Base-by-base conservation (phyloP, 2,888 invertebrate species). In the Drosophila birchii region DNA sequence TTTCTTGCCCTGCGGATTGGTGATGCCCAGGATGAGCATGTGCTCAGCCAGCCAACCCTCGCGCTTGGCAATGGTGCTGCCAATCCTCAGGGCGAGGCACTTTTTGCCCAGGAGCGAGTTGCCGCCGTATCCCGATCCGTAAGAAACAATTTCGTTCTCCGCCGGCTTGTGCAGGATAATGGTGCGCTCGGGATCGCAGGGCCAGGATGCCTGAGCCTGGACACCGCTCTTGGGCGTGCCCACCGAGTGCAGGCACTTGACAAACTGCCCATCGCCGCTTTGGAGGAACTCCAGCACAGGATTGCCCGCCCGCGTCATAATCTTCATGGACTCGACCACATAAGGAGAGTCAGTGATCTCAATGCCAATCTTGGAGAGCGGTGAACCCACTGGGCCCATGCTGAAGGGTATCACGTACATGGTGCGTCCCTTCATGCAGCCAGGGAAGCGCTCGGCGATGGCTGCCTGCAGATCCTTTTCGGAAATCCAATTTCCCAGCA, bases 11-110 rank as follows among this genome's bases (percentile, higher is more conserved):
- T 96, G 93, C 0, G 97, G 97, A 92, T 97, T 97, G 0, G 99
- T 99, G 72, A 99, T 95, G 53, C 99, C 98, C 79, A 99, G 94
- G 90, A 99, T 99, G 93, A 99, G 94, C 99, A 99, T 99, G 91
- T 99, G 99, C 91, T 99, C 99, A 1, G 99, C 99, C 43, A 99
- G 94, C 99, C 99, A 99, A 5, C 99, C 99, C 92, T 99, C 99
- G 16, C 96, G 94, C 78, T 95, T 95, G 4, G 98, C 99, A 82
- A 99, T 96, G 16, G 97, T 98, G 1, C 98, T 98, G 0, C 99
- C 99, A 70, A 99, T 96, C 72, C 99, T 95, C 2, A 99, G 94
- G 2, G 99, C 99, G 89, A 99, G 97, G 91, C 99, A 99, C 92
- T 99, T 99, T 93, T 99, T 99, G 44, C 99, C 99, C 59, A 99